phyloP scores from a whole-genome alignment of 2,888 invertebrate species.

The Xylocampa areola region DNA sequence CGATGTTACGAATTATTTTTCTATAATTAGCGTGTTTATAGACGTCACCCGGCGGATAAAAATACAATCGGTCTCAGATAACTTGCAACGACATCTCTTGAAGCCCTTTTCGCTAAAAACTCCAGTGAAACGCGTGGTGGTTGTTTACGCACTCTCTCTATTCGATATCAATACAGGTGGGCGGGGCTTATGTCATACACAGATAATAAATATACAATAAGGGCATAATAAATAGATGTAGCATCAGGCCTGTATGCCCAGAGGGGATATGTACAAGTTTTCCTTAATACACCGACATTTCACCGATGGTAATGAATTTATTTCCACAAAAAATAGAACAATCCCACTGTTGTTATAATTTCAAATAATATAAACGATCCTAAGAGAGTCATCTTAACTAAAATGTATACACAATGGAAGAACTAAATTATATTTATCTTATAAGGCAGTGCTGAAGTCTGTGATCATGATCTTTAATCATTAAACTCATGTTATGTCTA shows the following conservation, averaged over 20 bases:
- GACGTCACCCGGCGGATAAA: no score
- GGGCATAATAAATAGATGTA: no score
- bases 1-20: neutral
- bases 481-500: neutral
- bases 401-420: slow-evolving; percentile 42
- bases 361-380: slow-evolving; percentile 25
- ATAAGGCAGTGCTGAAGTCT: slow-evolving; percentile 7
- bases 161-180: no score
- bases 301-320: neutral
- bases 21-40: no score
- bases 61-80: no score
- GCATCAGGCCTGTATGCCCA: no score
- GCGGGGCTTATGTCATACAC: no score
- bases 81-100: neutral
- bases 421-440: slow-evolving; percentile 5
- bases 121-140: no score
- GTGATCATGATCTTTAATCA: neutral
- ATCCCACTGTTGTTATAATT: slow-evolving; percentile 25
- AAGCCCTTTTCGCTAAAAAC: slow-evolving; percentile 1
- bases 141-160: no score
- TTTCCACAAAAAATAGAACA: slow-evolving; percentile 10
- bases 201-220: no score
- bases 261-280: no score
- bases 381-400: slow-evolving; percentile 19
- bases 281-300: no score